Base-by-base conservation (phyloP, 2,797 vertebrate species). In the Rhynchotus rufescens region DNA sequence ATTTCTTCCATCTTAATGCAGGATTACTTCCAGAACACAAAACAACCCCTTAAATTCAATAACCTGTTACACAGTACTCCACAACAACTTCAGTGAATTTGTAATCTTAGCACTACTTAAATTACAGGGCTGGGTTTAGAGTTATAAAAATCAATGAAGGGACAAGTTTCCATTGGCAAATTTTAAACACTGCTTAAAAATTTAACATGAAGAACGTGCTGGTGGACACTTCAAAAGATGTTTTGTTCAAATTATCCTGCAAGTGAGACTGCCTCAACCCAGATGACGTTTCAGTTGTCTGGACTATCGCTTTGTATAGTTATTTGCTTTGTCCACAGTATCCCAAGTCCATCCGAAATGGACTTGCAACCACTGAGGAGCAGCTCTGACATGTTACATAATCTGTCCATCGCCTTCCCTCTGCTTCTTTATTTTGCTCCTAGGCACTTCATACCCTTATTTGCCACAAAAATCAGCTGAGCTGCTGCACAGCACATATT, bases 401-500 rank as follows among this genome's bases (percentile, higher is more conserved):
- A 85, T 86, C 69, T 68, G 51, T 59, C 81, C 71, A 7, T 62
- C 93, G 68, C 76, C 51, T 73, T 91, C 84, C 73, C 75, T 66
- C 38, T 54, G 40, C 28, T 56, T 75, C 88, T 93, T 71, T 77
- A 87, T 93, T 94, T 95, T 93, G 77, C 85, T 83, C 45, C 80
- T 75, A 85, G 80, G 77, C 77, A 82, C 54, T 89, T 89, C 71
- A 67, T 69, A 84, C 42, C 81, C 56, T 91, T 93, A 75, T 51
- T 82, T 93, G 84, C 79, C 68, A 86, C 88, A 89, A 72, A 77
- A 76, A 82, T 92, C 44, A 94, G 88, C 83, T 87, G 80, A 90
- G 91, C 74, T 90, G 38, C 86, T 75, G 71, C 84, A 61, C 12
- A 84, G 61, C 65, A 92, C 76, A 90, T 91, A 96, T 92, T 93